Evolutionary conservation across 2,113 vertebrate genomes (phyloP), one percentile per base, ranked within the genome.

Genomic region (Tiliqua scincoides): DNA sequence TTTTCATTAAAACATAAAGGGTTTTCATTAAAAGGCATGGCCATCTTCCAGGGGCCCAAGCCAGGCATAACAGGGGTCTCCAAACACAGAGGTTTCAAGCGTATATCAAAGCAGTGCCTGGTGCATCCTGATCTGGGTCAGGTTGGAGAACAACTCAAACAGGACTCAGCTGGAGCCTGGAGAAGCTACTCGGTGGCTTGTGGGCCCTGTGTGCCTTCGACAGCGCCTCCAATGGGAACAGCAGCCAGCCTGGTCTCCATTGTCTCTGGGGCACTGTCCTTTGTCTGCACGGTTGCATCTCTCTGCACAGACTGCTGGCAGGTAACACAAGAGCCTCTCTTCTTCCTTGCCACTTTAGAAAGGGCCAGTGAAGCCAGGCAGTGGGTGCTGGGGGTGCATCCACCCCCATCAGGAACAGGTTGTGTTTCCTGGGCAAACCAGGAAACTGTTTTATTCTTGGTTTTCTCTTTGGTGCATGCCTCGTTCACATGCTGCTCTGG

Each of bases 291-390:
- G 0, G 35, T 93, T 3, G 65, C 75, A 14, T 65, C 92, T 7
- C 85, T 93, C 17, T 74, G 76, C 43, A 90, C 89, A 1, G 92
- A 91, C 74, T 91, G 92, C 83, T 93, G 90, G 92, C 92, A 93
- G 90, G 92, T 93, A 83, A 91, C 25, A 48, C 54, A 6, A 25
- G n/a, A 25, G 17, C 1, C 8, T 9, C 14, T 6, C 9, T 7
- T 35, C 25, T 54, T 32, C 48, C 1, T 54, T 1, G 48, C 32
- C 21, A 17, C 54, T 18, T 59, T 61, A 11, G 18, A 48, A 80
- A 6, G 27, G 37, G 3, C 17, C 2, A 18, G 27, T 18, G 79
- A 2, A 52, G 25, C 15, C 25, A n/a, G 73, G 43, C 2, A 12
- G 25, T 8, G 1, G 11, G 32, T 15, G 21, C 8, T 7, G 48